phyloP scores from a whole-genome alignment of 2,888 invertebrate genomes.

The Opisthograptis luteolata region DNA sequence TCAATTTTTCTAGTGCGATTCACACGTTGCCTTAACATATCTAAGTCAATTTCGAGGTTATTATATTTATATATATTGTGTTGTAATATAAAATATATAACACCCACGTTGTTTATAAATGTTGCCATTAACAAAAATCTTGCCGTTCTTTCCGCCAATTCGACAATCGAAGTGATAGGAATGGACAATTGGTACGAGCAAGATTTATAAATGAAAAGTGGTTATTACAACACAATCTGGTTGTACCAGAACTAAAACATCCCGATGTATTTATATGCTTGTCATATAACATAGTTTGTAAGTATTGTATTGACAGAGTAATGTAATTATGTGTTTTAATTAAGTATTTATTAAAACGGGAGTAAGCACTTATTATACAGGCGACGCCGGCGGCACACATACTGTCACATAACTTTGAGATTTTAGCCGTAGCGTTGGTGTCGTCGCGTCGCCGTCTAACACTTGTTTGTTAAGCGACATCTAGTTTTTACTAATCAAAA shows the following conservation, averaged over 20 bases:
- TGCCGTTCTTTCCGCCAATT: conserved; percentile 49
- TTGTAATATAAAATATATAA: conserved; percentile 62
- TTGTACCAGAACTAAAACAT: conserved; percentile 58
- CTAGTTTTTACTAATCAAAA: conserved; percentile 79
- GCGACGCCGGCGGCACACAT: conserved; percentile 54
- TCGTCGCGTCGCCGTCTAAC: conserved; percentile 70
- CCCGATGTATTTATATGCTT: conserved; percentile 65
- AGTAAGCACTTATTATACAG: conserved; percentile 63
- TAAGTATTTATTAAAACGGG: conserved; percentile 80
- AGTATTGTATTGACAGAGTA: conserved; percentile 74
- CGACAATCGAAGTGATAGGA: conserved; percentile 39
- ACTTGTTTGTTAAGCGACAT: conserved; percentile 66
- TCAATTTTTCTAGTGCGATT: conserved; percentile 80
- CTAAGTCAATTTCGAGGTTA: conserved; percentile 82
- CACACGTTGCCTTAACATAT: conserved; percentile 84
- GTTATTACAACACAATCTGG: conserved; percentile 50
- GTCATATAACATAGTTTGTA: conserved; percentile 78
- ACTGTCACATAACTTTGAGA: conserved; percentile 56
- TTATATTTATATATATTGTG: conserved; percentile 58
- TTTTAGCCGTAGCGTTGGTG: conserved; percentile 65
- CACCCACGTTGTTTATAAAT: conserved; percentile 52
- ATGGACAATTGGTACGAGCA: conserved; percentile 47
- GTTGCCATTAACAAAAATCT: conserved; percentile 47
- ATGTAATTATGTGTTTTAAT: conserved; percentile 67
- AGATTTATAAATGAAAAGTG: conserved; percentile 53